Evolutionary conservation across 2,113 vertebrate species (phyloP).

Genomic region (Anser cygnoides): DNA sequence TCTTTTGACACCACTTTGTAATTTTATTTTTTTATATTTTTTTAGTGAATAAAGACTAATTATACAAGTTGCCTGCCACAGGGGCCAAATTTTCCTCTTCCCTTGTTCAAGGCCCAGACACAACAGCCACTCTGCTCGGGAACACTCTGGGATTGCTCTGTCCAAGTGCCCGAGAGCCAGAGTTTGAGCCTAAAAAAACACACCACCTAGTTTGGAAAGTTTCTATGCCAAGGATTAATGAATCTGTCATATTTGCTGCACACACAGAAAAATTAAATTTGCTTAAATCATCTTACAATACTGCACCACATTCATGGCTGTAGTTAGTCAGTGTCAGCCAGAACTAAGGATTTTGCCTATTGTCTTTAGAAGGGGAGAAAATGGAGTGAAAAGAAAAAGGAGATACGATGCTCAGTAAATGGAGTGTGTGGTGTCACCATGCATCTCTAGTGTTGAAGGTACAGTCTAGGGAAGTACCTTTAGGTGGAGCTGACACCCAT

Average conservation of each 20-base stretch:
- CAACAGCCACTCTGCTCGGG: not conserved
- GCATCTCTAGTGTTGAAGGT: not conserved
- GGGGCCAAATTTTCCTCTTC: not conserved
- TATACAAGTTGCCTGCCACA: not conserved
- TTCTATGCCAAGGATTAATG: not conserved
- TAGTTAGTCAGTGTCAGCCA: not conserved
- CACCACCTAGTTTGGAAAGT: not conserved
- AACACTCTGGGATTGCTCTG: not conserved
- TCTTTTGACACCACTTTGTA: not conserved
- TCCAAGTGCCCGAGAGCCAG: not conserved
- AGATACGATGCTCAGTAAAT: not conserved
- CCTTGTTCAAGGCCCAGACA: not conserved
- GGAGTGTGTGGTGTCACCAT: not conserved
- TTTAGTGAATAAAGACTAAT: not conserved
- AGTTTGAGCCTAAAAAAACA: not conserved
- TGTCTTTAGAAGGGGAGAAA: not conserved
- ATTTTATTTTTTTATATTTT: not conserved
- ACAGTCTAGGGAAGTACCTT: constrained; percentile 1
- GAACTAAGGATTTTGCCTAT: not conserved
- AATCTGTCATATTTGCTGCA: not conserved
- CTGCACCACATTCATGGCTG: not conserved
- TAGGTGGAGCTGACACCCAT: constrained; percentile 20
- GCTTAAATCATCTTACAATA: not conserved
- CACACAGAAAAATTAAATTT: not conserved
- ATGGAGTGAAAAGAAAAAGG: not conserved